Base-by-base conservation (phyloP, 2,113 vertebrate species). In the Melanotaenia duboulayi region DNA sequence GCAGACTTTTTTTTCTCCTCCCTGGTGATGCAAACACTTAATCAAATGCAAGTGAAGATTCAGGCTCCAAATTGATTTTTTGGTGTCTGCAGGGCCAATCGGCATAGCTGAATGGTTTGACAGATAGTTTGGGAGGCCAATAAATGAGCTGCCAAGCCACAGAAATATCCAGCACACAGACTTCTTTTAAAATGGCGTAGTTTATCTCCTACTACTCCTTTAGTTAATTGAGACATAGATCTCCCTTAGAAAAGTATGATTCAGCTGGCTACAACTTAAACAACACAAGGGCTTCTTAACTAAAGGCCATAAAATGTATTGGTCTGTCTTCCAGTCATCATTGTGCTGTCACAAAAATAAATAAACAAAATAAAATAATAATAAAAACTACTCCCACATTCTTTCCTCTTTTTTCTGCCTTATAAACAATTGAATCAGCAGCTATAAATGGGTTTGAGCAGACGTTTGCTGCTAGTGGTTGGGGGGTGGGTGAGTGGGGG, bases 21-120 rank as follows among this genome's bases (percentile, higher is more conserved):
- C 37, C n/a, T 23, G 32, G 44, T 16, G 1, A 55, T 37, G 66
- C 39, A 75, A 77, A 73, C 65, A 39, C 59, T 74, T 76, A 54
- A 82, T 87, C 54, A 81, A 65, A 71, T 61, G 60, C 63, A 59
- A 74, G 42, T 62, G 71, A 60, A 79, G 57, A 87, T 64, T 64
- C 64, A 22, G 65, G 51, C 40, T 71, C 71, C 37, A 82, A 76
- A 87, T 86, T 48, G 74, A 74, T 79, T 78, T 77, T 51, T 46
- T 40, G 19, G 13, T 51, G 20, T 4, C 65, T 44, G 73, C 58
- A 1, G 52, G 49, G 35, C 72, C 70, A 85, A 87, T 87, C 75
- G 74, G 76, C 49, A 60, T 60, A 80, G 58, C 62, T 76, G 69
- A 88, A 79, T 68, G 40, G 65, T 64, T 83, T 84, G 82, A 87